A percentile compares a stretch with the other conserved stretches of the same genome.
phyloP scores from a whole-genome alignment of 1,140 invertebrate species.

The Lethocerus indicus region DNA sequence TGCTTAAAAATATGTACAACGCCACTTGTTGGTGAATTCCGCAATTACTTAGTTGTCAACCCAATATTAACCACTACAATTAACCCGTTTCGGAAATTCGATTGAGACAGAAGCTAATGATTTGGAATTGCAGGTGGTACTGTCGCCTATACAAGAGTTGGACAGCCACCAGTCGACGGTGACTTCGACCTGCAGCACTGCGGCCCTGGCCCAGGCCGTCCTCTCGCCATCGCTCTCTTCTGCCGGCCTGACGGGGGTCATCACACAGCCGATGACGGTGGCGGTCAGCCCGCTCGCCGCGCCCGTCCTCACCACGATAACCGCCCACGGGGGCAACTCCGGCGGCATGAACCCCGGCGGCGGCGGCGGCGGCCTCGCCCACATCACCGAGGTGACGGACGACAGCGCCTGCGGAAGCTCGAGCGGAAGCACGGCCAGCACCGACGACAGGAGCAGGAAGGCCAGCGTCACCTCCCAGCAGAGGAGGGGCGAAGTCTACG shows the following conservation, averaged over 20 bases:
- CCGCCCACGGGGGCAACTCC: slow-evolving; percentile 25
- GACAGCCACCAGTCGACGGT: slow-evolving; percentile 35
- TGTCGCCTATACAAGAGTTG: slow-evolving; percentile 59
- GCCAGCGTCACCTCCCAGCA: slow-evolving; percentile 27
- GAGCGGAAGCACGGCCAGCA: slow-evolving; percentile 20
- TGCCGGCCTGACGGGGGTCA: slow-evolving; percentile 35
- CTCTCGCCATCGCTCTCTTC: slow-evolving; percentile 36
- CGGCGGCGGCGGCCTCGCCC: slow-evolving; percentile 12
- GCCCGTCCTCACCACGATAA: slow-evolving; percentile 24
- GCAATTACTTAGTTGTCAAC: no score
- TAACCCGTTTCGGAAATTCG: no score
- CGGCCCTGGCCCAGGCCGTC: slow-evolving; percentile 50
- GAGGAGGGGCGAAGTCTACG: slow-evolving; percentile 32
- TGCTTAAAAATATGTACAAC: no score
- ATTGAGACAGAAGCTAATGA: no score
- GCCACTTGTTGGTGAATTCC: no score
- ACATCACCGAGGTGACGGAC: slow-evolving; percentile 21
- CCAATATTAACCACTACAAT: no score
- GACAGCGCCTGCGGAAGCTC: slow-evolving; percentile 22
- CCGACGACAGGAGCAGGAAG: slow-evolving; percentile 24
- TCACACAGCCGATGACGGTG: slow-evolving; percentile 24
- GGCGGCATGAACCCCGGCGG: slow-evolving; percentile 23
- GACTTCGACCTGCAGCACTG: slow-evolving; percentile 43
- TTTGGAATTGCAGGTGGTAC: no score
- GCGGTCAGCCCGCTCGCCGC: neutral